Base-by-base conservation (phyloP, 2,113 vertebrate genomes). In the Zosterops japonicus region DNA sequence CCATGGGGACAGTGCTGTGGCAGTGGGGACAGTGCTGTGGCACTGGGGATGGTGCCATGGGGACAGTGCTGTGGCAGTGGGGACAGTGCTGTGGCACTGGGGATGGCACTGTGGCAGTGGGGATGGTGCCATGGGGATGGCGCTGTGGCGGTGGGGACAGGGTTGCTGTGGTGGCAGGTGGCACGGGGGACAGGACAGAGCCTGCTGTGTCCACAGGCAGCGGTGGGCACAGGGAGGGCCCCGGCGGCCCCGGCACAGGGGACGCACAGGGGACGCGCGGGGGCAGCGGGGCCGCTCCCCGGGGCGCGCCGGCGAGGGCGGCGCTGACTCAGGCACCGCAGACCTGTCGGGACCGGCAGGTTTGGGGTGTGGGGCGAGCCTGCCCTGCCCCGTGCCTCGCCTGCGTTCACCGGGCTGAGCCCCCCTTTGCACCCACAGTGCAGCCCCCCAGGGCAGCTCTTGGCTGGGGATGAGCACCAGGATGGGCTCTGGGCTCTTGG, bases 381-480 rank as follows among this genome's bases (percentile, higher is more conserved):
- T 4, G 4, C 67, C 65, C 56, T 57, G 79, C 80, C 65, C 53
- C 27, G 0, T 0, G 20, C 68, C 13, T 17, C 1, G 5, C 61
- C 75, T 0, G 49, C 31, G 44, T 25, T 56, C 19, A 2, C 2
- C 8, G 4, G 35, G 57, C 17, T 0, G 6, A 77, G 22, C 29
- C 23, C 46, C 6, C 6, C 18, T 44, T 63, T 27, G 42, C 39
- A 39, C 7, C 42, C 42, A 13, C 12, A 3, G 36, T 0, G 4
- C 1, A 2, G n/a, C n/a, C n/a, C n/a, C n/a, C n/a, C n/a, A n/a
- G n/a, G n/a, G 4, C 1, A 2, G 50, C n/a, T 31, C 29, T 28
- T 11, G 52, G 46, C 0, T 1, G 29, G 44, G 46, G 52, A 10
- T 0, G 0, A 35, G n/a, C 39, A 24, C 33, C 15, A 6, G 10